Base-by-base conservation (phyloP, 2,797 vertebrate species). In the Falco columbarius region DNA sequence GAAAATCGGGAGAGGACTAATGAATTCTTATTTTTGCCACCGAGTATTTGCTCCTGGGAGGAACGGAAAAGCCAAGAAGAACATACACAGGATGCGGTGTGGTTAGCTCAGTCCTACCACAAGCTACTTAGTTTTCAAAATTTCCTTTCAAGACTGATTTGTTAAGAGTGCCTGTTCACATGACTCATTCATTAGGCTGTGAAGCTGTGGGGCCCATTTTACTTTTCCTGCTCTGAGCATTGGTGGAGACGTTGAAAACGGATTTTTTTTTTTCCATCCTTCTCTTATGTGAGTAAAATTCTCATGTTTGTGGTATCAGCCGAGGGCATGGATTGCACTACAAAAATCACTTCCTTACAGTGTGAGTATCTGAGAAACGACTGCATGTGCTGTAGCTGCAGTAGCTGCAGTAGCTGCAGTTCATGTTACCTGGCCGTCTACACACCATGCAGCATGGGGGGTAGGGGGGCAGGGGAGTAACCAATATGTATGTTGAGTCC, bases 381-480 rank as follows among this genome's bases (percentile, higher is more conserved):
- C 62, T 30, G 55, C 0, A 1, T 52, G 46, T 38, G 36, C 40
- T 42, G 36, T 36, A 36, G 36, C 36, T 36, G 36, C 36, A 36
- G 36, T 36, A 36, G 36, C 36, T 36, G 36, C 36, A 36, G 3
- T 17, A 40, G 52, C 56, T 61, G 75, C 40, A 32, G 40, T 19
- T 51, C 0, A 1, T 29, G n/a, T 34, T 30, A 8, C 3, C 0
- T 1, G 30, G 22, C 44, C 5, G 2, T 61, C 65, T 40, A 10
- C 14, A 6, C 1, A 2, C 52, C 3, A 3, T 5, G 1, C 38
- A 38, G 54, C 0, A 0, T 4, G 6, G 22, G 7, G 6, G 19
- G 22, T 0, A 5, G 17, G 20, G 20, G n/a, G 24, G 3, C 29
- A 61, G 54, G 29, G 49, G 21, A 32, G 17, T 14, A 34, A 67